These are phyloP conservation scores for Bicyclus anynana DNA, from an alignment of 1,140 invertebrate genomes.

Conservation along the genomic window DNA sequence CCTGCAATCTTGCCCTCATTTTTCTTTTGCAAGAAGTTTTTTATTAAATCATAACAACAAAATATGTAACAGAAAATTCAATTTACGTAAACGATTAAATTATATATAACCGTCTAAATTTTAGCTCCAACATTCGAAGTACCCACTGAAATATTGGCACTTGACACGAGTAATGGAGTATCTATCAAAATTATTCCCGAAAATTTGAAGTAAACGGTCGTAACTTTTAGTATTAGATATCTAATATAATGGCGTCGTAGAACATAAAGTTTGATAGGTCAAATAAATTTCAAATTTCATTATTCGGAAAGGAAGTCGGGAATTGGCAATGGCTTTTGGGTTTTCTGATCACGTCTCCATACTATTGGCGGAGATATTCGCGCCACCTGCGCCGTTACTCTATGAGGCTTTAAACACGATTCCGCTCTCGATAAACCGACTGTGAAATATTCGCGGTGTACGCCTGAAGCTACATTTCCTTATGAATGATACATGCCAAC, in stretches of 20 bases:
- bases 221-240: slow-evolving; percentile 2
- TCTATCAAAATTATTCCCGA: neutral
- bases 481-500: slow-evolving; percentile 72
- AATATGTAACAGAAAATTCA: neutral
- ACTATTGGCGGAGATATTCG: slow-evolving; percentile 72
- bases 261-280: slow-evolving; percentile 58
- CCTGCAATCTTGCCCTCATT: too few species aligned
- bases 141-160: neutral
- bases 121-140: neutral
- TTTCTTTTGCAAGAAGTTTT: too few species aligned
- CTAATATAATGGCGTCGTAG: slow-evolving; percentile 50
- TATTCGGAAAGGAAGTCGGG: slow-evolving; percentile 73
- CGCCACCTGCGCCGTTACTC: slow-evolving; percentile 71
- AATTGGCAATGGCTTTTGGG: slow-evolving; percentile 66
- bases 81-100: neutral
- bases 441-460: slow-evolving; percentile 72
- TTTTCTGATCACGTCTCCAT: slow-evolving; percentile 73
- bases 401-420: slow-evolving; percentile 73
- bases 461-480: slow-evolving; percentile 60
- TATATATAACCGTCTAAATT: too few species aligned
- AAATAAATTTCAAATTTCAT: slow-evolving; percentile 75
- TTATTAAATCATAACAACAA: too few species aligned
- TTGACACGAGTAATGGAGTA: neutral
- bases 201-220: neutral
- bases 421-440: slow-evolving; percentile 70